Percentiles rank a stretch among this genome's conserved stretches.
Evolutionary conservation across 2,797 vertebrate genomes (phyloP).

Genomic region (Falco biarmicus): DNA sequence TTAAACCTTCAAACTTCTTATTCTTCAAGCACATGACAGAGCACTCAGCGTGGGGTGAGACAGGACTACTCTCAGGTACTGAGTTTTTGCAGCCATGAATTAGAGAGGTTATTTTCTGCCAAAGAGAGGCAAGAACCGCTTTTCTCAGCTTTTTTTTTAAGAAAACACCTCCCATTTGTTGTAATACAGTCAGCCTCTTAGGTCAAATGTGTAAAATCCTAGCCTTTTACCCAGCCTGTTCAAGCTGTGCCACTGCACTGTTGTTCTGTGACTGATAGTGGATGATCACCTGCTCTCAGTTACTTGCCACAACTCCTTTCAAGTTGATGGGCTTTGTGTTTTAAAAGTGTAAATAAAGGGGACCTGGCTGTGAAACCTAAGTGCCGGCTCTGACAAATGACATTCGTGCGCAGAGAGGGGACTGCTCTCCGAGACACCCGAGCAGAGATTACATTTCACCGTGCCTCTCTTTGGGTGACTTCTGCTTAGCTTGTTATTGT

Average conservation of each 20-base stretch:
- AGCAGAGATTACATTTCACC: conserved; percentile 26
- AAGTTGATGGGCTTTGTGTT: conserved; percentile 13
- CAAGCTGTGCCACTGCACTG: conserved; percentile 52
- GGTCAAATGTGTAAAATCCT: conserved; percentile 59
- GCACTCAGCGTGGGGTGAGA: neutral
- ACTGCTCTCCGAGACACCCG: neutral
- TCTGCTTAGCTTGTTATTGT: conserved; percentile 20
- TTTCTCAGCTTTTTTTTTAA: conserved; percentile 24
- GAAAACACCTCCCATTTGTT: conserved; percentile 48
- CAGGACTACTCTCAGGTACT: neutral
- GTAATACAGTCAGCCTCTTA: conserved; percentile 38
- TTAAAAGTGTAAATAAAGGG: conserved; percentile 21
- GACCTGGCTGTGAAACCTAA: conserved; percentile 54
- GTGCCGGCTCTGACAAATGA: conserved; percentile 50
- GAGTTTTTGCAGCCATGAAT: neutral
- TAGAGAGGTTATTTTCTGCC: neutral
- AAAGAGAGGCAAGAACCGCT: neutral
- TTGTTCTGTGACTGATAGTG: conserved; percentile 28
- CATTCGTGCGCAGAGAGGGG: conserved; percentile 2
- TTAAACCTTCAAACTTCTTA: neutral
- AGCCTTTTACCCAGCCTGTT: conserved; percentile 51
- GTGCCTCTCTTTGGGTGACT: neutral
- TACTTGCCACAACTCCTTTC: neutral
- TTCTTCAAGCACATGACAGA: neutral
- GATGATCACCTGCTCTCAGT: neutral